Evolutionary conservation across 2,888 invertebrate species (phyloP), one percentile per base, ranked within the genome.

Genomic region (Athalia rosae): DNA sequence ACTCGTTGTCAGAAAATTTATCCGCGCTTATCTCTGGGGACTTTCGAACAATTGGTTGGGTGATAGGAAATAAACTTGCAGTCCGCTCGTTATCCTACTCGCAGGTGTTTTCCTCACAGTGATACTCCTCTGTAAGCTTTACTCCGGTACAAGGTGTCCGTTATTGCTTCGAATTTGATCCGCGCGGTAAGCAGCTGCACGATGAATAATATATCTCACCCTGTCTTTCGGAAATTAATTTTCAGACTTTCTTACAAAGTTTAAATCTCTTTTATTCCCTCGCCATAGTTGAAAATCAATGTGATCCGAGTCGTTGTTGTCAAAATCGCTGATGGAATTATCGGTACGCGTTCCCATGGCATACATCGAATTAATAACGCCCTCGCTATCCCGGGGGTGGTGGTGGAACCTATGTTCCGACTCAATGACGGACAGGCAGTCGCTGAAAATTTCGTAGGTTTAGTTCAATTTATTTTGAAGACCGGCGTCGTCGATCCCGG

Each of bases 91-190:
- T 64, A 64, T 64, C 64, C 64, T 64, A 47, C 47, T 64, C 64
- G n/a, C 64, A 64, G 67, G 48, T 67, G 67, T 67, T 67, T 50
- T 67, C 67, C 50, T 28, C 50, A n/a, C 28, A 67, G 45, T 15
- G 28, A 28, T 28, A 28, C 28, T 28, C 28, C 28, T n/a, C n/a
- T n/a, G n/a, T n/a, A n/a, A 28, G 28, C 28, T 28, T 28, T 28
- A 28, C 2, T 28, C 50, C 50, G 13, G 11, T 15, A 28, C n/a
- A 9, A 67, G 67, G 50, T 50, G 67, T 67, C 67, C 50, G 67
- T 15, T 28, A 28, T 28, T 67, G 50, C 50, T 41, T 50, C 13
- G 50, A 45, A 41, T 50, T 50, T 67, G 4, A 48, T 67, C 9
- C 50, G 28, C 50, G 3, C 11, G n/a, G 67, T 28, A 67, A 67